Evolutionary conservation across 2,797 vertebrate species (phyloP).

Genomic region (Lithobates sylvaticus): DNA sequence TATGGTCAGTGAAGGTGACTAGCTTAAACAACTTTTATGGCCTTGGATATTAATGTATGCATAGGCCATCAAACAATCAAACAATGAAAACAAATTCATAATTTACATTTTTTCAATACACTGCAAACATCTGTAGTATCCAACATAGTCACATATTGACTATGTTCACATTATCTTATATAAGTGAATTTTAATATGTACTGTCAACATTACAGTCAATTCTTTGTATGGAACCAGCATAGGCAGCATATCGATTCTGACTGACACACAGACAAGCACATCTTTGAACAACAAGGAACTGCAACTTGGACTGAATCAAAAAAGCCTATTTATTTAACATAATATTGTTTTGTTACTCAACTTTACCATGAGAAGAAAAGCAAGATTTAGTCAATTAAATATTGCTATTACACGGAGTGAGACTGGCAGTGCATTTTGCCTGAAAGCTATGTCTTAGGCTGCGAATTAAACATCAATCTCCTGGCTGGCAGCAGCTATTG

Average conservation of each 20-base stretch:
- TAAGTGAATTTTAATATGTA: neutral
- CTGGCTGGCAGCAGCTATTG: conserved; percentile 58
- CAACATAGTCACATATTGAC: neutral
- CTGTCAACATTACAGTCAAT: neutral
- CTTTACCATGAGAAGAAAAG: conserved; percentile 53
- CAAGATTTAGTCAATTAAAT: conserved; percentile 60
- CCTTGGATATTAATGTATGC: too few species aligned
- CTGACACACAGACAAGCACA: conserved; percentile 20
- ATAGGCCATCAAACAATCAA: too few species aligned
- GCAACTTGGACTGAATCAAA: conserved; percentile 15
- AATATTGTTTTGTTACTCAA: conserved; percentile 56
- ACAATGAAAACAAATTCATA: too few species aligned
- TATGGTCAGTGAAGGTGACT: too few species aligned
- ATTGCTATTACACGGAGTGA: conserved; percentile 59
- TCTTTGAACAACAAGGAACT: neutral
- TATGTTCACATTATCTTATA: neutral
- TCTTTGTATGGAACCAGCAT: neutral
- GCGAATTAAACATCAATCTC: conserved; percentile 61
- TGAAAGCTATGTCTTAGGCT: conserved; percentile 58
- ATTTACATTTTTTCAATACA: too few species aligned
- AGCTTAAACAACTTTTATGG: too few species aligned
- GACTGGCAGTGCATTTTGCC: conserved; percentile 56
- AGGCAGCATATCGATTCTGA: conserved; percentile 12
- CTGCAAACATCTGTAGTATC: too few species aligned
- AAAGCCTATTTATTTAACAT: conserved; percentile 38